Percentiles rank a stretch among this genome's conserved stretches.
phyloP scores from a whole-genome alignment of 2,113 vertebrate genomes.

The Antechinus stuartii region DNA sequence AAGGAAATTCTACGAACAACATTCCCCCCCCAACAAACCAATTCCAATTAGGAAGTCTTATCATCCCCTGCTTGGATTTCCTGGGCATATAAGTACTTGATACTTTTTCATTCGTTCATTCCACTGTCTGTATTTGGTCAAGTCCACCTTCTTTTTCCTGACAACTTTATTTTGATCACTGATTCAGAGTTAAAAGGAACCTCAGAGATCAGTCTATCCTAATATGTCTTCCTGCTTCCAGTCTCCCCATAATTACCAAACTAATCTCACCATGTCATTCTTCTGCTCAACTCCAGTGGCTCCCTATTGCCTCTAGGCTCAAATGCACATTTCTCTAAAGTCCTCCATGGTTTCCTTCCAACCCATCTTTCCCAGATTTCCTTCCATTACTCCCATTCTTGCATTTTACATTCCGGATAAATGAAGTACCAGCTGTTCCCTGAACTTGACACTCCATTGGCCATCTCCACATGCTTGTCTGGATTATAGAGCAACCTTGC shows the following conservation, averaged over 20 bases:
- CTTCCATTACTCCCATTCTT: background rate
- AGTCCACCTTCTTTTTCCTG: background rate
- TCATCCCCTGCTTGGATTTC: background rate
- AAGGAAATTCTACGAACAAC: background rate
- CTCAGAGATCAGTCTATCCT: background rate
- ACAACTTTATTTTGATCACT: background rate
- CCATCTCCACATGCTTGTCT: background rate
- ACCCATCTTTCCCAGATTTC: background rate
- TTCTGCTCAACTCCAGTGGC: background rate
- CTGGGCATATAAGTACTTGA: background rate
- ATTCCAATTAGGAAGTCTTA: background rate
- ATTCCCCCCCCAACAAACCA: background rate
- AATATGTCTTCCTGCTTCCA: background rate
- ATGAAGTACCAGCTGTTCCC: background rate
- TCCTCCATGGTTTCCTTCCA: background rate
- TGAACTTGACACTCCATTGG: background rate
- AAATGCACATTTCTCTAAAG: background rate
- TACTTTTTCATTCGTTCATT: background rate
- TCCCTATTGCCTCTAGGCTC: background rate
- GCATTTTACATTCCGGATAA: background rate
- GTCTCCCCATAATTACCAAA: background rate
- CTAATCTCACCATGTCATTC: background rate
- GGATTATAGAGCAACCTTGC: background rate
- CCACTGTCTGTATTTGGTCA: background rate
- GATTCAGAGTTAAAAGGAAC: background rate